Conservation (phyloP, 1,140 invertebrate species). For the Halyomorpha halys region DNA sequence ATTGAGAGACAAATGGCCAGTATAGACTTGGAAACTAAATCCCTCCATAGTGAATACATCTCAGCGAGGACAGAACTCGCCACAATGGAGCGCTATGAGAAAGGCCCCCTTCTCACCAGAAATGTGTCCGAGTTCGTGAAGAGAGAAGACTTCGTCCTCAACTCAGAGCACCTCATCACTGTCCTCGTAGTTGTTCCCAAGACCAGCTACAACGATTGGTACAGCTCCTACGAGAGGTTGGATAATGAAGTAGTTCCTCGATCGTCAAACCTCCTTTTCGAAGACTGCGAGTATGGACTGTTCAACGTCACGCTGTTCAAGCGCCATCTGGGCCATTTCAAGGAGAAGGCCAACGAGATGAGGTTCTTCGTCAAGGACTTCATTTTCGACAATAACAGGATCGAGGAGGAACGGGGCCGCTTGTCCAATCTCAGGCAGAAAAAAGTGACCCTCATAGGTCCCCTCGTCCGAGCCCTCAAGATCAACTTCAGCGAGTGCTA, state of each 20-base stretch:
- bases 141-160: conserved; percentile 95
- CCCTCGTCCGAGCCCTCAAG: conserved; percentile 60
- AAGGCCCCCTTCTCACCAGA: conserved; percentile 89
- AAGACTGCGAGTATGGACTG: conserved; percentile 89
- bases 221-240: conserved; percentile 81
- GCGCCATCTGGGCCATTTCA: conserved; percentile 65
- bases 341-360: conserved; percentile 86
- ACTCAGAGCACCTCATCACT: conserved; percentile 95
- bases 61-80: conserved; percentile 90
- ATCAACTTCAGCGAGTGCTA: conserved; percentile 8
- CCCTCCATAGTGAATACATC: conserved; percentile 91
- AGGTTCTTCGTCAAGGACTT: conserved; percentile 95
- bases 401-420: conserved; percentile 92
- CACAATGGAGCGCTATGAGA: conserved; percentile 63
- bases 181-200: conserved; percentile 93
- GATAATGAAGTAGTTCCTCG: conserved; percentile 96
- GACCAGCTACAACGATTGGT: conserved; percentile 79
- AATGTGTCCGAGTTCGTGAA: conserved; percentile 84
- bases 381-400: conserved; percentile 90
- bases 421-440: conserved; percentile 91
- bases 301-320: conserved; percentile 72
- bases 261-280: conserved; percentile 76
- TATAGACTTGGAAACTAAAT: conserved; percentile 93
- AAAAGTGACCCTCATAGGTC: conserved; percentile 71
- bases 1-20: conserved; percentile 97